Base-by-base conservation (phyloP, 2,888 invertebrate genomes). In the Stegophylla sp. region DNA sequence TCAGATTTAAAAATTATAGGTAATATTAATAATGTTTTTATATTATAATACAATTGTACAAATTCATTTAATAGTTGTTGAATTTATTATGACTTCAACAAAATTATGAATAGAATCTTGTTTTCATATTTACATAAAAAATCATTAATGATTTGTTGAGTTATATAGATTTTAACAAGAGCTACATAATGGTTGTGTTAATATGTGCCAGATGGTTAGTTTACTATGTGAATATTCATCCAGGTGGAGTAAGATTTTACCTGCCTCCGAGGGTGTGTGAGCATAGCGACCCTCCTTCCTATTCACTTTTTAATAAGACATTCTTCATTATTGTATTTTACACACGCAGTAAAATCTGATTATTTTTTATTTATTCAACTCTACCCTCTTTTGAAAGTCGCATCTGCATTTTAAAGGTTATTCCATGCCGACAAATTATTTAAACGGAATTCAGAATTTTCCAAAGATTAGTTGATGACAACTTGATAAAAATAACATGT, bases 171-270 rank as follows among this genome's bases (percentile, higher is more conserved):
- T 34, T 63, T 41, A 64, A 75, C 74, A 74, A 75, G 53, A 75
- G 74, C 63, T 9, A 48, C 45, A 10, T 74, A 74, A 74, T 74
- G 74, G 74, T 20, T n/a, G 20, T 75, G 51, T 63, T 28, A 28
- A 74, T 74, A 59, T 34, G 74, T 63, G 51, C 63, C 74, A 75
- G 74, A 75, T 75, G 74, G 74, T 64, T 34, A 17, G 48, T 74
- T 20, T 63, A 51, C 63, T 75, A 63, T 75, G 74, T 75, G 74
- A 63, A 75, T 64, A 75, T 75, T 63, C 63, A 64, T 64, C 74
- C 74, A 75, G 74, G 74, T 75, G 74, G 23, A 75, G 34, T 23
- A 51, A 51, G 63, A 63, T 75, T 34, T 75, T 75, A 64, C 74
- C 74, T 63, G 63, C 74, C 23, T 73, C 61, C n/a, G 63, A 63